Evolutionary conservation across 2,113 vertebrate genomes (phyloP), one percentile per base, ranked within the genome.

Genomic region (Ancistrus triradiatus): DNA sequence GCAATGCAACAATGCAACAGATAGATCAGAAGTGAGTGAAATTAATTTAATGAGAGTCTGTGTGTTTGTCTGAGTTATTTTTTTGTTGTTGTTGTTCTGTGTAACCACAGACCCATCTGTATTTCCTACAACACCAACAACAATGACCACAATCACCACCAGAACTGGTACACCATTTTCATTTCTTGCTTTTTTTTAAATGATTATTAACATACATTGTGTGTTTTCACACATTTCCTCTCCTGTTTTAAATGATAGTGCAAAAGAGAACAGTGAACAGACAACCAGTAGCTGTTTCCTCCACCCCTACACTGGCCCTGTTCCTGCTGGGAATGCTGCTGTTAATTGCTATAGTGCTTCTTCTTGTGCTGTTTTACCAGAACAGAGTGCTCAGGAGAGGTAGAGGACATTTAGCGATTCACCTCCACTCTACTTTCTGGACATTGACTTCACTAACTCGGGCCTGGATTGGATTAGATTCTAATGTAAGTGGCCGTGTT

Each of bases 311-410:
- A 31, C 7, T 52, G 4, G 11, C 10, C 15, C 28, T 68, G 31
- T 56, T 25, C 43, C 33, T 53, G 35, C 42, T 17, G 57, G 57
- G 42, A 49, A 43, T 25, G 2, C 7, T 64, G 68, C 52, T 58
- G 33, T 15, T 70, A 33, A 15, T 70, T 44, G 61, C 44, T 31
- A 47, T 70, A 25, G 60, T 64, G 19, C 27, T 60, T 35, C 44
- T 60, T 11, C 0, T 48, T 57, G 53, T 64, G 3, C 31, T 67
- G 44, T 56, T 67, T 48, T 35, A 22, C 28, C 58, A 60, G 43
- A 61, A 61, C 59, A 48, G 11, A 48, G 28, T 21, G 4, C 14
- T 61, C 59, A 63, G 25, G 68, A 74, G 50, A 76, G 50, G 35
- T 74, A 76, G 38, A n/a, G 50, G 48, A 27, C 38, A 38, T 28